Conservation (phyloP, 1,140 invertebrate genomes). For the Drosophila obscura region DNA sequence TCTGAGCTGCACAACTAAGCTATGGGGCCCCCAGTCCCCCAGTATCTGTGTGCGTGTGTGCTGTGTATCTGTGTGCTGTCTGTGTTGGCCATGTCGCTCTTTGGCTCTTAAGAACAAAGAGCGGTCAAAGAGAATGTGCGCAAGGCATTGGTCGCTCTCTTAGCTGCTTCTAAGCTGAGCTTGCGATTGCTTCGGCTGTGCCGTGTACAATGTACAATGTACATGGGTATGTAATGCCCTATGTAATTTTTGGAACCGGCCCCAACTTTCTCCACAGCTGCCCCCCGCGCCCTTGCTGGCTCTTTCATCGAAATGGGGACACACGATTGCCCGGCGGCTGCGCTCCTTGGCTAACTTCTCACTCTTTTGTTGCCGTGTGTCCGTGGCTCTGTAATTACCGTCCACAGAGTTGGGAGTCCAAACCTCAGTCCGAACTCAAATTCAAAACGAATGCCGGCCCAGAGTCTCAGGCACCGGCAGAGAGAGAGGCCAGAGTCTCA, state of each 20-base stretch:
- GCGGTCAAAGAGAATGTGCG: slow-evolving; percentile 30
- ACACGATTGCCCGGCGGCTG: slow-evolving; percentile 51
- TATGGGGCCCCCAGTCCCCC: slow-evolving; percentile 34
- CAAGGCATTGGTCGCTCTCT: slow-evolving; percentile 12
- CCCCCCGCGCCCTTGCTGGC: slow-evolving; percentile 11
- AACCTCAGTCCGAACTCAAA: slow-evolving; percentile 34
- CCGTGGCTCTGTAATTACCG: slow-evolving; percentile 75
- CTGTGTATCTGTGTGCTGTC: slow-evolving; percentile 33
- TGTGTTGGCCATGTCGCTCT: slow-evolving; percentile 50
- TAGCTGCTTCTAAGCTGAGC: slow-evolving; percentile 40
- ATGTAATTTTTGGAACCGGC: slow-evolving; percentile 1
- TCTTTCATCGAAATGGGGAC: slow-evolving; percentile 68
- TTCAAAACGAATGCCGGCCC: slow-evolving; percentile 44
- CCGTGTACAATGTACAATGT: slow-evolving; percentile 1
- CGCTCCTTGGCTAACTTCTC: slow-evolving; percentile 37
- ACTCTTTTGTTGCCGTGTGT: slow-evolving; percentile 49
- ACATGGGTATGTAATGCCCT: slow-evolving; percentile 20
- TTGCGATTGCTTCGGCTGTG: slow-evolving; percentile 51
- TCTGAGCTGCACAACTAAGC: slow-evolving; percentile 83
- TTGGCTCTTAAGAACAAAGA: slow-evolving; percentile 71
- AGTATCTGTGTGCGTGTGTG: slow-evolving; percentile 13
- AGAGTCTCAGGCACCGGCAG: slow-evolving; percentile 11
- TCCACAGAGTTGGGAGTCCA: slow-evolving; percentile 33
- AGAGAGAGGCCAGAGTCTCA: slow-evolving; percentile 16
- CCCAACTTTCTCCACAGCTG: no score